Evolutionary conservation across 2,888 invertebrate genomes (phyloP).

Genomic region (Apantesis nais): DNA sequence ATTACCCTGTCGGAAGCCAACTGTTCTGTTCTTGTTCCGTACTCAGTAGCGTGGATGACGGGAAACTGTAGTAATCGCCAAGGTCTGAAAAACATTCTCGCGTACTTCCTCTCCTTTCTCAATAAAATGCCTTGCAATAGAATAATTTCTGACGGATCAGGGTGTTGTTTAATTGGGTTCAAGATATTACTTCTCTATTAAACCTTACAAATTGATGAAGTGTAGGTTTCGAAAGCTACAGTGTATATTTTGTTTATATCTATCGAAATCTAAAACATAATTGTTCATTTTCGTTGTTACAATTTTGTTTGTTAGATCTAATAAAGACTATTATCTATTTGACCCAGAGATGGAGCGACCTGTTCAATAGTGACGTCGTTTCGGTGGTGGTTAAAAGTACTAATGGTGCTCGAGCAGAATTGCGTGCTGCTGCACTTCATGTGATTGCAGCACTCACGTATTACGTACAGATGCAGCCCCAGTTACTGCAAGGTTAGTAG

Average conservation of each 20-base stretch:
- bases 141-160: too few species aligned
- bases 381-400: slow-evolving; percentile 54
- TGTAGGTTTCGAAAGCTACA: too few species aligned
- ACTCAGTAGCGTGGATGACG: too few species aligned
- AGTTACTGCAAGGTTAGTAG: slow-evolving; percentile 66
- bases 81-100: too few species aligned
- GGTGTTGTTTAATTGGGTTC: too few species aligned
- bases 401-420: slow-evolving; percentile 53
- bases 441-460: slow-evolving; percentile 65
- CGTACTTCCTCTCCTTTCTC: too few species aligned
- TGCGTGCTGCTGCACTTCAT: slow-evolving; percentile 69
- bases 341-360: slow-evolving; percentile 72
- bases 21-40: too few species aligned
- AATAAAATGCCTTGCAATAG: too few species aligned
- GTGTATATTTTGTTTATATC: neutral
- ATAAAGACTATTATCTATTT: neutral
- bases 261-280: neutral
- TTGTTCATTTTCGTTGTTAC: neutral
- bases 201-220: too few species aligned
- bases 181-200: too few species aligned
- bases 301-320: neutral
- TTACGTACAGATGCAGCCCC: slow-evolving; percentile 68
- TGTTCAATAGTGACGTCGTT: slow-evolving; percentile 61
- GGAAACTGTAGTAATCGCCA: too few species aligned
- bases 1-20: too few species aligned